These are phyloP conservation scores for Trachops cirrhosus DNA, from an alignment of 2,797 vertebrate species.

Conservation along the genomic window DNA sequence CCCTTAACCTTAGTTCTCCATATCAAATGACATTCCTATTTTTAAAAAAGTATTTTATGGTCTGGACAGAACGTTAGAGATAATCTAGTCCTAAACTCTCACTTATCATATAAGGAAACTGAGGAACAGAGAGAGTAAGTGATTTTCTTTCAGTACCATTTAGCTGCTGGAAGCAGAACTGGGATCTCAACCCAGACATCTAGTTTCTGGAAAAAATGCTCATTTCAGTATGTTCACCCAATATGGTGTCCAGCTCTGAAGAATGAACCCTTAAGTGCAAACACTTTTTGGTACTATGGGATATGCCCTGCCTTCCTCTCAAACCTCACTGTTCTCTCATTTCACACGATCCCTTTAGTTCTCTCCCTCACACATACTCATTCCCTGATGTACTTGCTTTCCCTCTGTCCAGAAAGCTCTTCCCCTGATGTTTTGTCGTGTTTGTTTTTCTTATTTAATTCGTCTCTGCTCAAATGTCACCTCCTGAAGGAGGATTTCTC, in stretches of 20 bases:
- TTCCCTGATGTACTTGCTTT: background rate
- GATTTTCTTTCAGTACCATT: background rate
- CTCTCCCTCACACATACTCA: background rate
- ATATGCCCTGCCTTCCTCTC: background rate
- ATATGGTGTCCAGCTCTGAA: background rate
- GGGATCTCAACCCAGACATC: background rate
- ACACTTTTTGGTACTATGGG: background rate
- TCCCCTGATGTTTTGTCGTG: background rate
- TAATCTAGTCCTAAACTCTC: background rate
- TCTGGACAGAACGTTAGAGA: background rate
- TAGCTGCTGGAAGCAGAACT: background rate
- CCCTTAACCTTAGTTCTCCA: background rate
- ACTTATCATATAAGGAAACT: background rate
- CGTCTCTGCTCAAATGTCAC: background rate
- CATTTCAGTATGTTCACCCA: background rate
- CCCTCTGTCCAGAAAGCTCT: background rate
- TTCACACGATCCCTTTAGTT: background rate
- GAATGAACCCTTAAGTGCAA: background rate
- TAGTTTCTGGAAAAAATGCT: background rate
- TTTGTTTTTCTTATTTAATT: background rate
- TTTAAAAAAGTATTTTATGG: background rate
- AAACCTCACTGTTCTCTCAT: background rate
- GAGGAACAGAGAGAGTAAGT: background rate
- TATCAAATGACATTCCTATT: background rate
- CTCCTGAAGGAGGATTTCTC: background rate